phyloP scores from a whole-genome alignment of 2,888 invertebrate genomes.

The Melanotus villosus region DNA sequence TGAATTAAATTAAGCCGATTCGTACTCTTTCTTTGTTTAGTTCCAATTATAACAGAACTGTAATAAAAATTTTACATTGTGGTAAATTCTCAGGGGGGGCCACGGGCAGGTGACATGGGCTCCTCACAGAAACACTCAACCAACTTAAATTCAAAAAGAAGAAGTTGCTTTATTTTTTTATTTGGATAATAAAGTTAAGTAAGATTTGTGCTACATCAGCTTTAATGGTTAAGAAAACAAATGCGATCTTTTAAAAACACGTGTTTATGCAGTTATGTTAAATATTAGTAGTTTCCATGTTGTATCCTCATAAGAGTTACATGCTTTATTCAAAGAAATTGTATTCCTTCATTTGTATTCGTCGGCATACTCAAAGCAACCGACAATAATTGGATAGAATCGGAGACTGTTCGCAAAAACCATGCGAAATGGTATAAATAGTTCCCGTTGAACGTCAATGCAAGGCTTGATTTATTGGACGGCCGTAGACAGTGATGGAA shows the following conservation, averaged over 20 bases:
- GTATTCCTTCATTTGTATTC: slow-evolving; percentile 57
- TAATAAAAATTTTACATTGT: no score
- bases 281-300: slow-evolving; percentile 15
- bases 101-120: no score
- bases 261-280: slow-evolving; percentile 36
- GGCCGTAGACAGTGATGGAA: slow-evolving; percentile 67
- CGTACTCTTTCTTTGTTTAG: no score
- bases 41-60: no score
- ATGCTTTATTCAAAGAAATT: slow-evolving; percentile 51
- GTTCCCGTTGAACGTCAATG: slow-evolving; percentile 62
- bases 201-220: no score
- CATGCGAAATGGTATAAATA: slow-evolving; percentile 64
- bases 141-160: no score
- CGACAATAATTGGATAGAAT: slow-evolving; percentile 65
- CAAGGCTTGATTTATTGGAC: slow-evolving; percentile 66
- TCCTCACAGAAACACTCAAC: no score
- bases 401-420: slow-evolving; percentile 59
- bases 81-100: no score
- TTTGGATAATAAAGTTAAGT: no score
- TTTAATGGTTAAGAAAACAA: background rate
- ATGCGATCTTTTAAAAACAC: background rate
- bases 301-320: slow-evolving; percentile 41
- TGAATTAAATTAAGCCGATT: no score
- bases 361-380: slow-evolving; percentile 55
- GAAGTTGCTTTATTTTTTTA: no score